Base-by-base conservation (phyloP, 2,888 invertebrate species). In the Altica lythri region DNA sequence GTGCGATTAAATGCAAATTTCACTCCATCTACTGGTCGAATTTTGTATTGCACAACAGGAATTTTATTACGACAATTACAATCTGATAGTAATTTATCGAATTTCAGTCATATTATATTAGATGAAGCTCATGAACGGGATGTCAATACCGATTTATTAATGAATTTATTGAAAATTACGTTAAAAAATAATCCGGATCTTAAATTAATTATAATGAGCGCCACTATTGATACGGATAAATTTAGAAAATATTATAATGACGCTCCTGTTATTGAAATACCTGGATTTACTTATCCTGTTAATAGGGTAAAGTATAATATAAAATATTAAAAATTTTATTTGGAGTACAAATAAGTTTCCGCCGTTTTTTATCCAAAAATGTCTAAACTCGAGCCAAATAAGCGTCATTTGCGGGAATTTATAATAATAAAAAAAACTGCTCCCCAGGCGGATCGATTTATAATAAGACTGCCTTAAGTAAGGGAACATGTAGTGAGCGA, bases 41-140 rank as follows among this genome's bases (percentile, higher is more conserved):
- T 89, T 18, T 69, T 88, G 0, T 89, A 84, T 70, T 88, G 87
- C 66, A 88, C 89, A 0, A 84, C 85, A 0, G 89, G 89, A 8
- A 75, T 77, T 42, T 62, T 77, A 12, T 53, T 77, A 14, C 72
- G 76, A 38, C 76, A 76, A 53, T 52, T 82, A 17, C 77, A 78
- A 57, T 53, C 53, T 2, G 77, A 80, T 70, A 76, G 77, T 1
- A 64, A 59, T 5, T 72, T 89, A 1, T 64, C 72, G 9, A 83
- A 83, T 8, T 82, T 85, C 56, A 79, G 84, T 0, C 88, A 89
- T 69, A 80, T 89, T 1, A 79, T 89, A 40, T 75, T 89, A 49
- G 89, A 90, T 69, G 89, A 90, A 66, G 88, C 86, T 0, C 89
- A 90, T 70, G 88, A 88, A 67, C 78, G 89, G 4, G 84, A 83